phyloP scores from a whole-genome alignment of 2,113 vertebrate species.

The Phyllostomus hastatus region DNA sequence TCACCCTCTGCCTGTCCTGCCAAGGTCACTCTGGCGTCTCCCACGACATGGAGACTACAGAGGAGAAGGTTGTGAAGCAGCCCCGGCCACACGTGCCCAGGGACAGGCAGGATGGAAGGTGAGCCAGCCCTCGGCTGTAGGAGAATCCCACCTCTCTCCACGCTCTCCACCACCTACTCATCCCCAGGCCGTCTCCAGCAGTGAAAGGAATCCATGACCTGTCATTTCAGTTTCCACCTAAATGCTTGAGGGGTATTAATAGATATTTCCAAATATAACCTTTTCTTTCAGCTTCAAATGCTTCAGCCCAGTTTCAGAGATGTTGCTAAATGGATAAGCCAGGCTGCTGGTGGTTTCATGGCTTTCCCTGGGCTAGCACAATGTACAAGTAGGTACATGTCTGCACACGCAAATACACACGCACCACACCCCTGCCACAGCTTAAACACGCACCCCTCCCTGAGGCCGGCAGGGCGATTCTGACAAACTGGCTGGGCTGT shows the following conservation, averaged over 20 bases:
- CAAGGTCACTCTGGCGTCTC: neutral
- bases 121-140: rapidly evolving
- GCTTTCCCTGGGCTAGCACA: neutral
- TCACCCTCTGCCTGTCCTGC: neutral
- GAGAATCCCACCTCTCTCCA: neutral
- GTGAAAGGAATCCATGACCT: conserved; percentile 11
- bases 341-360: conserved; percentile 12
- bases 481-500: neutral
- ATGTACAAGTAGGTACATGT: neutral
- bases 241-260: conserved; percentile 16
- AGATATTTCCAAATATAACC: conserved; percentile 36
- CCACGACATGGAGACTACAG: neutral
- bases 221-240: neutral
- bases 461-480: neutral
- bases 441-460: neutral
- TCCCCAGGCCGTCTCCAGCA: neutral
- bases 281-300: conserved; percentile 16
- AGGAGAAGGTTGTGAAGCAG: neutral
- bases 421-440: neutral
- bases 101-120: neutral
- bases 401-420: neutral
- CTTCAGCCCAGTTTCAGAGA: conserved; percentile 39
- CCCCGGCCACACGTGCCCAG: rapidly evolving
- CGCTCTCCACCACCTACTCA: neutral
- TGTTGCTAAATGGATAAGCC: neutral